Conservation (phyloP, 2,797 vertebrate genomes). For the Macrochelys suwanniensis region DNA sequence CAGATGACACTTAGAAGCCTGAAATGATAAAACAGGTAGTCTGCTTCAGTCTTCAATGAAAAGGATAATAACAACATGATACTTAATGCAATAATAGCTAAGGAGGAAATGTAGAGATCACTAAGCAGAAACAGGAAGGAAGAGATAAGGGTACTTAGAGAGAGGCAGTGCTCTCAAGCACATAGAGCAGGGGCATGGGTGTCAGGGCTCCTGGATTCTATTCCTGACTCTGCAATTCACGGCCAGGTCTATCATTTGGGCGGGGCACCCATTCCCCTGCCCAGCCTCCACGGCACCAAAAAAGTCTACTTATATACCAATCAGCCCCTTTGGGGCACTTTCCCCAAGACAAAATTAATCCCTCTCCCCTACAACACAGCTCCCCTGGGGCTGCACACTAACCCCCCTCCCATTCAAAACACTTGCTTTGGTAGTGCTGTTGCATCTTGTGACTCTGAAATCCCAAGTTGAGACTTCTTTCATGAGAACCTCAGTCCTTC, state of each 20-base stretch:
- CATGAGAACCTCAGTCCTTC: background rate
- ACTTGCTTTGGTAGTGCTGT: background rate
- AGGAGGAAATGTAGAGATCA: conserved; percentile 71
- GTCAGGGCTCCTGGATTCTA: background rate
- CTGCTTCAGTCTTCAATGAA: conserved; percentile 54
- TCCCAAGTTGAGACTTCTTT: background rate
- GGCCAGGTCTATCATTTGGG: background rate
- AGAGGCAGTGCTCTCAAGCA: background rate
- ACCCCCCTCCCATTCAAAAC: background rate
- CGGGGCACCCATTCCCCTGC: background rate
- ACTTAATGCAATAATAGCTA: conserved; percentile 35
- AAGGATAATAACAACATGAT: conserved; percentile 46
- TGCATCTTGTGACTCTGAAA: background rate
- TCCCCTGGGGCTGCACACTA: background rate
- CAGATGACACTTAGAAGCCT: conserved; percentile 52
- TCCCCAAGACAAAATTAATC: background rate
- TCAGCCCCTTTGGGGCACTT: background rate
- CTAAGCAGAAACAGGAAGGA: conserved; percentile 33
- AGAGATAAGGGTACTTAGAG: background rate
- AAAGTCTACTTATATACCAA: background rate
- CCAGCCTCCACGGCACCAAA: background rate
- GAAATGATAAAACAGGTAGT: conserved; percentile 58
- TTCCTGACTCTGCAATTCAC: background rate
- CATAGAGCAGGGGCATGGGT: conserved; percentile 12
- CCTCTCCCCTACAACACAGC: background rate